phyloP scores from a whole-genome alignment of 2,113 vertebrate genomes.

The Istiophorus platypterus region DNA sequence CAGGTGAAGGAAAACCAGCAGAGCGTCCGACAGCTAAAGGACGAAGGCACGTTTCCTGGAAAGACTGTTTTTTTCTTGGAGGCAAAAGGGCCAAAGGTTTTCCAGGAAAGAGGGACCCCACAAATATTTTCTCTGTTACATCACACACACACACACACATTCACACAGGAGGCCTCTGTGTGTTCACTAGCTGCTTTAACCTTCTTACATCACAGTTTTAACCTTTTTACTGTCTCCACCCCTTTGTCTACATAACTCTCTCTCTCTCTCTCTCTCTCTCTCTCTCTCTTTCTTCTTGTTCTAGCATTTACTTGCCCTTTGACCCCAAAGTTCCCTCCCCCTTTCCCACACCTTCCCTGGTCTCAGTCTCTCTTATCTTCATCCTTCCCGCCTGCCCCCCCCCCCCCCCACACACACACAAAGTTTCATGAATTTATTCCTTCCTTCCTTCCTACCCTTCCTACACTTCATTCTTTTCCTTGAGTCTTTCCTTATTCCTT shows the following conservation, averaged over 20 bases:
- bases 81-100: constrained; percentile 1
- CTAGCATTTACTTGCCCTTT: constrained; percentile 6
- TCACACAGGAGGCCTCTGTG: background rate
- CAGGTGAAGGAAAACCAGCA: too few species aligned
- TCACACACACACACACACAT: constrained; percentile 16
- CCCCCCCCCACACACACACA: too few species aligned
- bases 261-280: too few species aligned
- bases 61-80: constrained; percentile 17
- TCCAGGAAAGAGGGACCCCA: constrained; percentile 23
- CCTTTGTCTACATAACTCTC: background rate
- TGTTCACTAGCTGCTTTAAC: background rate
- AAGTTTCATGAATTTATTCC: background rate
- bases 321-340: background rate
- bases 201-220: constrained; percentile 50
- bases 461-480: too few species aligned
- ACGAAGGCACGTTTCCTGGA: constrained; percentile 9
- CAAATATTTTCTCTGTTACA: constrained; percentile 21
- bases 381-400: background rate
- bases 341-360: background rate
- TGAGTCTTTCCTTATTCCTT: too few species aligned
- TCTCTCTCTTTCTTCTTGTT: too few species aligned
- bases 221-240: background rate
- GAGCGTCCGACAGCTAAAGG: too few species aligned
- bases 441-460: background rate
- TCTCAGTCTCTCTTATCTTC: background rate